Evolutionary conservation across 2,888 invertebrate species (phyloP), one percentile per base, ranked within the genome.

Genomic region (Rhagophthalmus giganteus): DNA sequence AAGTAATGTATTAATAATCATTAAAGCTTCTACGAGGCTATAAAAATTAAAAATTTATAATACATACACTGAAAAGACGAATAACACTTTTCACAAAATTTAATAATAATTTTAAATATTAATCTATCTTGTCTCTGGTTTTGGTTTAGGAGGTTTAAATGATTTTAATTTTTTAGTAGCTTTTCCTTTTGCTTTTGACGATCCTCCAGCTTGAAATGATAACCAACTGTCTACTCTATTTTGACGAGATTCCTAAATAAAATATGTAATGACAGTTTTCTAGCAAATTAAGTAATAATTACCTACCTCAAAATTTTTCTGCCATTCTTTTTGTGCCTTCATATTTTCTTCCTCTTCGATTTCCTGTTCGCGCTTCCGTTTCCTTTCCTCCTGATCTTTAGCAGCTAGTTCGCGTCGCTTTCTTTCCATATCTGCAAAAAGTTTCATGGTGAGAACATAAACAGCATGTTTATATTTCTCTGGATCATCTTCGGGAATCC

Each of bases 391-490:
- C 77, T 90, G 89, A 65, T 94, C 94, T 32, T 95, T 81, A 8
- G 87, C 87, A 65, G 94, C 94, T 34, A 94, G 77, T 68, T 92
- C 89, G 65, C 93, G 86, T 33, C 88, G 81, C 76, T 94, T 90
- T 39, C 95, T 82, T 69, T 97, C 96, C 86, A 96, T 89, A 70
- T 99, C 99, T 37, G 99, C 99, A 73, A 87, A 87, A 60, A 84
- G 70, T 82, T 99, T 97, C 92, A 96, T 97, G 7, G 96, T 97
- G 86, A 97, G 90, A n/a, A 97, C 95, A 79, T 96, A 96, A 38
- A 97, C 84, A 2, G 97, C 88, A 76, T 95, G 95, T 76, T 90
- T 91, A 71, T 88, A 90, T 70, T 90, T 90, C 37, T 78, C 80
- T 10, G 90, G 88, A 67, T 90, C 88, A 75, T 92, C 91, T 75